Evolutionary conservation across 2,888 invertebrate genomes (phyloP).

Genomic region (Tubiluchus corallicola): DNA sequence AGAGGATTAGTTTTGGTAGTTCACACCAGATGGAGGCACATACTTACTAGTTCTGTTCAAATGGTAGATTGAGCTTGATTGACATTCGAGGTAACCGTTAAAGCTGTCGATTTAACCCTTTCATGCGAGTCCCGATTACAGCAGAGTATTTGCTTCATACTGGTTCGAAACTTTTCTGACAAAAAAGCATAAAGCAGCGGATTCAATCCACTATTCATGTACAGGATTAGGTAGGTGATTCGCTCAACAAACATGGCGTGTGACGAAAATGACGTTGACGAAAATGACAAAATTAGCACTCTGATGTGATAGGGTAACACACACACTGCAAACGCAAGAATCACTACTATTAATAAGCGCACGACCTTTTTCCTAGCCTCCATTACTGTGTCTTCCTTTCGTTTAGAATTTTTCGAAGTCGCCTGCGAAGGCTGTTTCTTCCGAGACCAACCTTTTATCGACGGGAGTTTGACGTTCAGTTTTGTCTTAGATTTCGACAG

Average conservation of each 20-base stretch:
- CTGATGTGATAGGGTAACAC: constrained; percentile 62
- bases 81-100: too few relatives aligned
- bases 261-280: background rate
- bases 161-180: background rate
- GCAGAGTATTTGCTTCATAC: background rate
- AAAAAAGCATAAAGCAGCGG: background rate
- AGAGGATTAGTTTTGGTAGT: too few relatives aligned
- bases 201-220: background rate
- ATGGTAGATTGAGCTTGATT: too few relatives aligned
- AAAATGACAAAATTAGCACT: background rate
- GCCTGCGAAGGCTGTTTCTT: too few relatives aligned
- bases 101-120: too few relatives aligned
- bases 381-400: background rate
- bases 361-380: constrained; percentile 54
- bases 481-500: too few relatives aligned
- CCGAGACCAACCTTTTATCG: too few relatives aligned
- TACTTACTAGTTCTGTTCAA: too few relatives aligned
- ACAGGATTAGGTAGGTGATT: background rate
- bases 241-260: background rate
- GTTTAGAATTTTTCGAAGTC: too few relatives aligned
- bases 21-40: too few relatives aligned
- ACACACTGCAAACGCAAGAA: constrained; percentile 68
- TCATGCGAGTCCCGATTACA: background rate
- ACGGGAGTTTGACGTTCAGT: too few relatives aligned
- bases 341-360: constrained; percentile 69